phyloP scores from a whole-genome alignment of 2,888 invertebrate species.

The Drosophila ezoana region DNA sequence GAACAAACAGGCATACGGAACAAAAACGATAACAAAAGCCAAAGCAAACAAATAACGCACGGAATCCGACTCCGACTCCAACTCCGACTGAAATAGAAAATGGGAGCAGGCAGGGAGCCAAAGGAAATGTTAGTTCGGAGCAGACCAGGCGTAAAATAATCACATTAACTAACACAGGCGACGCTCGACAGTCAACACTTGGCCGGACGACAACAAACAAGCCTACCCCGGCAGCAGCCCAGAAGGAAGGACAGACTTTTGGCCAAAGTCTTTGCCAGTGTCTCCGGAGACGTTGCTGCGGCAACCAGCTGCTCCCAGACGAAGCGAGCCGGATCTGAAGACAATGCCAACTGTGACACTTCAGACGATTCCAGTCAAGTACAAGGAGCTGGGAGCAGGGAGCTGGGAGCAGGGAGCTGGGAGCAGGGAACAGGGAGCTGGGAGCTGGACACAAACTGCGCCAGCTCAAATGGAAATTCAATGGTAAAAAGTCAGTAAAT shows the following conservation, averaged over 20 bases:
- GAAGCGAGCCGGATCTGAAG: conserved; percentile 9
- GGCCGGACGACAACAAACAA: conserved; percentile 32
- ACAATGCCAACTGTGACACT: conserved; percentile 24
- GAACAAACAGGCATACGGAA: conserved; percentile 18
- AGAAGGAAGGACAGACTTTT: too few relatives aligned
- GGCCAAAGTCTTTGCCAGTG: too few relatives aligned
- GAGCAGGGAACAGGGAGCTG: not conserved
- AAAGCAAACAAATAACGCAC: conserved; percentile 47
- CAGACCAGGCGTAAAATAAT: conserved; percentile 77
- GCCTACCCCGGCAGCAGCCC: not conserved
- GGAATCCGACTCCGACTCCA: conserved; percentile 10
- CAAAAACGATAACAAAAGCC: conserved; percentile 39
- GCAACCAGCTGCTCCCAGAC: not conserved
- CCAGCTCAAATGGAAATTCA: not conserved
- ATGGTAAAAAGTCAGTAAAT: too few relatives aligned
- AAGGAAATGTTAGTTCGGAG: conserved; percentile 60
- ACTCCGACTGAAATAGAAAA: conserved; percentile 4
- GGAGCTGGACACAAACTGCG: not conserved
- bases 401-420: not conserved
- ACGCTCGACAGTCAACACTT: conserved; percentile 50
- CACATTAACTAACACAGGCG: conserved; percentile 66
- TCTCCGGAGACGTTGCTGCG: conserved; percentile 8
- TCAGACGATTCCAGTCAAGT: conserved; percentile 39
- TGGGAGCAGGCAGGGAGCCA: not conserved
- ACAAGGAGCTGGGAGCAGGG: not conserved